A percentile compares a stretch with the other conserved stretches of the same genome.
Conservation (phyloP, 2,797 vertebrate species). For the Trachops cirrhosus region DNA sequence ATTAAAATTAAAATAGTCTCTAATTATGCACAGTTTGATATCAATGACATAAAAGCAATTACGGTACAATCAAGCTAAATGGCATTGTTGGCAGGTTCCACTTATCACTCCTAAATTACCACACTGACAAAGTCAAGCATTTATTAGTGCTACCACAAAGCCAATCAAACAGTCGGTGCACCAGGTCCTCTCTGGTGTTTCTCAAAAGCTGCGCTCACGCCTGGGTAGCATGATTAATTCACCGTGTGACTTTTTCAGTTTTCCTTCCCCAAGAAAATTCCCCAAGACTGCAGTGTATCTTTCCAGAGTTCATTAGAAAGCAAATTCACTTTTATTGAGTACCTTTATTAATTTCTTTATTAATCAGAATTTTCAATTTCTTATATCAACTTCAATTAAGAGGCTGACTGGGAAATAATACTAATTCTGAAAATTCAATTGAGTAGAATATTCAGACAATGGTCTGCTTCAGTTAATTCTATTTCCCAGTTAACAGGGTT, state of each 20-base stretch:
- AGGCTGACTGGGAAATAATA: constrained; percentile 22
- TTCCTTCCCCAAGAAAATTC: background rate
- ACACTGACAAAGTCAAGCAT: constrained; percentile 74
- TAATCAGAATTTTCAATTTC: constrained; percentile 18
- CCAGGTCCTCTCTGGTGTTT: constrained; percentile 37
- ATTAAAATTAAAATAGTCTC: constrained; percentile 76
- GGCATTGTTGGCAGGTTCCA: constrained; percentile 71
- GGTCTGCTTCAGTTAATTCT: background rate
- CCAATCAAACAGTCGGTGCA: constrained; percentile 40
- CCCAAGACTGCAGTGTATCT: background rate
- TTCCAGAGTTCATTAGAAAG: background rate
- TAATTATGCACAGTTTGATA: constrained; percentile 81
- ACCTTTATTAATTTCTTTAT: constrained; percentile 53
- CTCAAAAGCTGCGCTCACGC: constrained; percentile 55
- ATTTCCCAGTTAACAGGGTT: background rate
- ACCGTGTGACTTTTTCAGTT: constrained; percentile 24
- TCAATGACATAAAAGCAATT: constrained; percentile 79
- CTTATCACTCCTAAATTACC: constrained; percentile 78
- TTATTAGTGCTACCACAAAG: constrained; percentile 72
- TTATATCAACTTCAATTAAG: constrained; percentile 25
- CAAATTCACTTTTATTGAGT: background rate
- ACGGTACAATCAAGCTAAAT: constrained; percentile 79
- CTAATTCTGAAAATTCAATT: background rate
- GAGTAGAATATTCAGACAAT: background rate
- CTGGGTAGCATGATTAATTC: constrained; percentile 9